Base-by-base conservation (phyloP, 2,113 vertebrate species). In the Epinephelus moara region DNA sequence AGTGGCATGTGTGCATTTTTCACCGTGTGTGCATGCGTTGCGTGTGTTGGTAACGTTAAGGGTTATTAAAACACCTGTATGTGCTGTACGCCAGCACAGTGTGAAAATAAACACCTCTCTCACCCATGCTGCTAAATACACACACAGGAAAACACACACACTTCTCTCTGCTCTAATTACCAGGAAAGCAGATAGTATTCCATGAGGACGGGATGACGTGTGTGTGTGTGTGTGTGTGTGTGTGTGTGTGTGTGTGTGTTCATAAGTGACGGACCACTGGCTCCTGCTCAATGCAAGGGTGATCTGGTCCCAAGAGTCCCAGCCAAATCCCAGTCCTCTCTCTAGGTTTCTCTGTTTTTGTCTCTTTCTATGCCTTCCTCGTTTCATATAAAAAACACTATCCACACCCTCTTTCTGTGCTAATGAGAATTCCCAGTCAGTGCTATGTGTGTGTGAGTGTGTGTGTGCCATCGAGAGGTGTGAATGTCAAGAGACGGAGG, bases 151-250 rank as follows among this genome's bases (percentile, higher is more conserved):
- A 18, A 88, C 19, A 70, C 70, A 70, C 70, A 81, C 71, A 79
- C 49, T 62, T 52, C 52, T 86, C 85, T 89, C 80, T 62, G 90
- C 87, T 93, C 92, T 91, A 91, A 93, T 93, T 93, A 91, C 78
- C 75, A 88, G 27, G 78, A 89, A 70, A 86, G 71, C 56, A 68
- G 73, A 88, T 75, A 84, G 74, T 88, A 86, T 92, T 86, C 87
- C 74, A 47, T 8, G 17, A 69, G 82, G 88, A 83, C 21, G 33
- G 52, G 68, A 81, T 66, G 64, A 84, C 64, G 80, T 76, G 57
- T 47, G 2, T 83, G 37, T 66, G 15, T 49, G 73, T 81, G 79
- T 70, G 72, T 73, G 73, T 61, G 71, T 67, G 67, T 62, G 78
- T 68, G 74, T 30, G 30, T 30, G 30, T 30, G 33, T 50, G 75